These are phyloP conservation scores for Penaeus japonicus DNA, from an alignment of 1,140 invertebrate species.

Conservation along the genomic window DNA sequence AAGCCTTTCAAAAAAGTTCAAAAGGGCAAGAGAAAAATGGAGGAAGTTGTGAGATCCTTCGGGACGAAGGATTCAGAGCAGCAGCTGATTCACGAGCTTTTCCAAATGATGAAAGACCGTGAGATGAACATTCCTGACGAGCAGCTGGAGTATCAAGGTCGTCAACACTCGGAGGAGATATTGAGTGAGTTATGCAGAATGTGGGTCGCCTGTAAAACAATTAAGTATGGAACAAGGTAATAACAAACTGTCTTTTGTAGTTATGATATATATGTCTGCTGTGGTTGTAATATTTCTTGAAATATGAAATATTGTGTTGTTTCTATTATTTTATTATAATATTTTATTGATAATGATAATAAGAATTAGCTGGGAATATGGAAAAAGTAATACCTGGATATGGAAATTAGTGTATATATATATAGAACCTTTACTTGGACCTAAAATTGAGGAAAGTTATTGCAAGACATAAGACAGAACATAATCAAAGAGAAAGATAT, in stretches of 20 bases:
- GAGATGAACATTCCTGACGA: not conserved
- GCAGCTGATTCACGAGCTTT: not conserved
- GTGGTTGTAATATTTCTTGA: too few species aligned
- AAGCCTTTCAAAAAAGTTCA: constrained; percentile 28
- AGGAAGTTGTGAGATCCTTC: not conserved
- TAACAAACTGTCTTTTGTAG: too few species aligned
- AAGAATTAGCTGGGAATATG: too few species aligned
- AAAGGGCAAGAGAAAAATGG: not conserved
- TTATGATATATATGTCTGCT: too few species aligned
- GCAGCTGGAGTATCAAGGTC: constrained; percentile 9
- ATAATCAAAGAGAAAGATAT: too few species aligned
- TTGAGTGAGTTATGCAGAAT: not conserved
- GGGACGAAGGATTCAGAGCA: not conserved
- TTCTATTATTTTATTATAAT: too few species aligned
- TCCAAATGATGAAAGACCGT: constrained; percentile 14
- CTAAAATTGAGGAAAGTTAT: too few species aligned
- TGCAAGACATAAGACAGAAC: too few species aligned
- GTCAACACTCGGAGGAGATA: not conserved
- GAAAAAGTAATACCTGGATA: not conserved
- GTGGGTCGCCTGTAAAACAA: not conserved
- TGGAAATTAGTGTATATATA: not conserved
- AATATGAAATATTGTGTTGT: too few species aligned
- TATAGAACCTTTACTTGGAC: too few species aligned
- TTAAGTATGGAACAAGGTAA: constrained; percentile 14
- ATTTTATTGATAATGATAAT: too few species aligned